Evolutionary conservation across 2,113 vertebrate genomes (phyloP), one percentile per base, ranked within the genome.

Genomic region (Damaliscus lunatus): DNA sequence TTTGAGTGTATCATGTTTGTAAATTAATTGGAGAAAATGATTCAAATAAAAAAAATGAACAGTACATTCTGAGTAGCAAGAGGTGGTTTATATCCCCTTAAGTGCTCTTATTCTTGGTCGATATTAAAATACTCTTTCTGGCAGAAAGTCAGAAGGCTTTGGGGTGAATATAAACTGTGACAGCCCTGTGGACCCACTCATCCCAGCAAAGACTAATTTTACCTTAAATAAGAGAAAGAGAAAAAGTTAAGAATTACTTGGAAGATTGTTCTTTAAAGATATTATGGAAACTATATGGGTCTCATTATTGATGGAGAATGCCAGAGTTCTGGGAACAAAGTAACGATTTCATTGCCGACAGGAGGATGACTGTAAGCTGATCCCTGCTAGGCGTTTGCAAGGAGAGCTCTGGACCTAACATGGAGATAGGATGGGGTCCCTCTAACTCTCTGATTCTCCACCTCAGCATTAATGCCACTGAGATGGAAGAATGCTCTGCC

Each of bases 21-120:
- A 53, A 93, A 86, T 77, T 96, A 97, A 60, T 78, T 95, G 84
- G 88, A 95, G 80, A 43, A 87, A 96, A 96, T 87, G 4, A 48
- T 95, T 85, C 60, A 86, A 86, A 91, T 86, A 74, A 92, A 96
- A 91, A 48, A 92, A 91, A 53, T 1, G 7, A 94, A 92, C 15
- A n/a, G 62, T 74, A 36, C 1, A n/a, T 95, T 96, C 55, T 81
- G 57, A 85, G 57, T 64, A 57, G 46, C 74, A 92, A 90, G 36
- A 83, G 33, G 14, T 46, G 15, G 40, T 57, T 88, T 94, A 71
- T 36, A n/a, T 90, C 83, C 29, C 62, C 67, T 71, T 55, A 33
- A 60, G 29, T 71, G n/a, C 14, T 94, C 40, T 89, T 96, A 36
- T 92, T 88, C 50, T 95, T 88, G 64, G 53, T 71, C 10, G 3